These are phyloP conservation scores for Drosophila multiciliata DNA, from an alignment of 2,888 invertebrate genomes.

Conservation along the genomic window DNA sequence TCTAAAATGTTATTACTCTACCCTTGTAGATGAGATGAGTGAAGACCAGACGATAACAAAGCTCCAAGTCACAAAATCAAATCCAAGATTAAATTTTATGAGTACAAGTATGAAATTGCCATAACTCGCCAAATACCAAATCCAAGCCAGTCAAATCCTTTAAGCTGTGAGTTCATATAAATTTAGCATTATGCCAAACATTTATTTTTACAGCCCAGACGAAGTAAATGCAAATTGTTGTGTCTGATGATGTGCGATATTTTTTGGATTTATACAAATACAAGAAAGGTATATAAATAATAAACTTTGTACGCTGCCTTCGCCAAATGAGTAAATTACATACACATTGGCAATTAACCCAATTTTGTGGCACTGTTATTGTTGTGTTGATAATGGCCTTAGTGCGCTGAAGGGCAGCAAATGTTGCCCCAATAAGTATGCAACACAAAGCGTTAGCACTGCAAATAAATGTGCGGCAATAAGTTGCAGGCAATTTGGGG, in stretches of 20 bases:
- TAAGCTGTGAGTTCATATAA: conserved; percentile 41
- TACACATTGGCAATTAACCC: conserved; percentile 75
- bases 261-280: conserved; percentile 4
- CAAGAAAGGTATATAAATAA: neutral
- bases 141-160: conserved; percentile 16
- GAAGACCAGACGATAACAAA: conserved; percentile 16
- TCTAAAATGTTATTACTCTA: neutral
- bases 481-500: conserved; percentile 26
- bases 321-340: conserved; percentile 55
- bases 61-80: neutral
- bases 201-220: conserved; percentile 64
- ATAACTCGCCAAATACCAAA: conserved; percentile 46
- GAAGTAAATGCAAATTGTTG: conserved; percentile 66
- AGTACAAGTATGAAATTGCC: conserved; percentile 38
- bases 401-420: conserved; percentile 23
- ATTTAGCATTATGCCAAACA: conserved; percentile 63
- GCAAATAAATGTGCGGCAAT: conserved; percentile 65
- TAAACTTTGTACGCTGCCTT: neutral
- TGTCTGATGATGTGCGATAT: conserved; percentile 62
- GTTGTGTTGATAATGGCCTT: conserved; percentile 49
- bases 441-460: conserved; percentile 56
- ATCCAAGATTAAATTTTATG: conserved; percentile 42
- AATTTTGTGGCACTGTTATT: conserved; percentile 63
- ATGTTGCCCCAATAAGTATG: conserved; percentile 57
- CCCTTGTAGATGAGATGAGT: conserved; percentile 12